A percentile compares a stretch with the other conserved stretches of the same genome.
These are phyloP conservation scores for Antennarius maculatus DNA, from an alignment of 2,797 vertebrate species.

Conservation along the genomic window DNA sequence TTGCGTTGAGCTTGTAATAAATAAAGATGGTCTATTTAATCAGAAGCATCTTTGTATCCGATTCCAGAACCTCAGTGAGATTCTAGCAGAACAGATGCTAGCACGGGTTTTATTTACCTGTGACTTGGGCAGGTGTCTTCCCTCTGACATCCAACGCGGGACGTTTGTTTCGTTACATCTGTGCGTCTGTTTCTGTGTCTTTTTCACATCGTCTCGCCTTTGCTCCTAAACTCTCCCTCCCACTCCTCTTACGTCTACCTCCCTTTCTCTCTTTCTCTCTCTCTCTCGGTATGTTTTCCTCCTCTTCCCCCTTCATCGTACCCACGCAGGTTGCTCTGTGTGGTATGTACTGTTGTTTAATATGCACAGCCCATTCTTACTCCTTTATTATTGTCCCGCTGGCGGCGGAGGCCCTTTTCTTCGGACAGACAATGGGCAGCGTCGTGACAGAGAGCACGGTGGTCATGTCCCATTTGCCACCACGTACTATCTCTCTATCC, in stretches of 20 bases:
- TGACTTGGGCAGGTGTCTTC: slow-evolving; percentile 41
- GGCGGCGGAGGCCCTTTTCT: slow-evolving; percentile 78
- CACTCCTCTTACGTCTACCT: slow-evolving; percentile 15
- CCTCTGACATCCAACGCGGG: slow-evolving; percentile 34
- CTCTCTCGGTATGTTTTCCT: slow-evolving; percentile 31
- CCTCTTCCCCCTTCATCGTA: slow-evolving; percentile 44
- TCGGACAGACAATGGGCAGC: slow-evolving; percentile 78
- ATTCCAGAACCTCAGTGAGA: too few relatives aligned
- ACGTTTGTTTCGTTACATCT: slow-evolving; percentile 43
- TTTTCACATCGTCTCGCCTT: slow-evolving; percentile 49
- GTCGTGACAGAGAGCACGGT: slow-evolving; percentile 80
- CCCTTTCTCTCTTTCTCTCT: slow-evolving; percentile 49
- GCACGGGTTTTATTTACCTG: slow-evolving; percentile 8
- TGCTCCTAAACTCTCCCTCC: slow-evolving; percentile 29
- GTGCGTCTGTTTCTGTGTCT: slow-evolving; percentile 36
- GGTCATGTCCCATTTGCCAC: slow-evolving; percentile 81
- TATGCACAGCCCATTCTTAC: slow-evolving; percentile 80
- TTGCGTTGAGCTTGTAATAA: background rate
- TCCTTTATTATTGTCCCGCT: slow-evolving; percentile 79
- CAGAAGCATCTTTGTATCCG: too few relatives aligned
- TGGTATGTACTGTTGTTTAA: slow-evolving; percentile 75
- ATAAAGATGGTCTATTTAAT: too few relatives aligned
- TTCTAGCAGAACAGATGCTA: too few relatives aligned
- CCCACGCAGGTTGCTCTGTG: slow-evolving; percentile 67
- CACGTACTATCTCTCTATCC: slow-evolving; percentile 81